Conservation (phyloP, 2,113 vertebrate genomes). For the Mormoops blainvillei region DNA sequence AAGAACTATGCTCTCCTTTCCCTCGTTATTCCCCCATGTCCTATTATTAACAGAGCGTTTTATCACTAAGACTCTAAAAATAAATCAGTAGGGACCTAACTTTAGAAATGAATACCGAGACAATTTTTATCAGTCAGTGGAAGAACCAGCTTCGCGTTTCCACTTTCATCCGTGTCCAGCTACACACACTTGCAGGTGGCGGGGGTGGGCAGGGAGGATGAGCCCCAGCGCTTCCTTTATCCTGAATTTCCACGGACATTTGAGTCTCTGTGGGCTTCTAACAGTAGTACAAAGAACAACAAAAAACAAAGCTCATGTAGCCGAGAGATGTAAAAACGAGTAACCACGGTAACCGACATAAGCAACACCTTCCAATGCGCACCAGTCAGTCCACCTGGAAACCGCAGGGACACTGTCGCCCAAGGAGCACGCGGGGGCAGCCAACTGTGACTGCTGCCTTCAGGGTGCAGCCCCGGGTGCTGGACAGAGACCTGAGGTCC, state of each 20-base stretch:
- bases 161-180: neutral
- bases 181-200: neutral
- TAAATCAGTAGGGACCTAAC: neutral
- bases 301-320: neutral
- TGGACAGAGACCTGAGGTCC: neutral
- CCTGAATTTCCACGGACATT: neutral
- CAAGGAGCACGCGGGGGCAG: neutral
- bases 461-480: neutral
- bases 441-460: neutral
- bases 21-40: neutral
- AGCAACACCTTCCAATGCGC: neutral
- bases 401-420: neutral
- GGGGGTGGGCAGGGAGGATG: neutral
- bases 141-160: neutral
- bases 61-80: neutral
- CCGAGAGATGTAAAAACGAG: neutral
- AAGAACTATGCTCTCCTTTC: neutral
- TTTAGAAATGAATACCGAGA: conserved; percentile 26
- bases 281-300: neutral
- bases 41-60: neutral
- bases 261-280: neutral
- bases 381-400: neutral
- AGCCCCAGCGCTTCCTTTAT: neutral
- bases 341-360: neutral
- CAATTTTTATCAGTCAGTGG: neutral